Base-by-base conservation (phyloP, 2,888 invertebrate genomes). In the Epinotia ramella region DNA sequence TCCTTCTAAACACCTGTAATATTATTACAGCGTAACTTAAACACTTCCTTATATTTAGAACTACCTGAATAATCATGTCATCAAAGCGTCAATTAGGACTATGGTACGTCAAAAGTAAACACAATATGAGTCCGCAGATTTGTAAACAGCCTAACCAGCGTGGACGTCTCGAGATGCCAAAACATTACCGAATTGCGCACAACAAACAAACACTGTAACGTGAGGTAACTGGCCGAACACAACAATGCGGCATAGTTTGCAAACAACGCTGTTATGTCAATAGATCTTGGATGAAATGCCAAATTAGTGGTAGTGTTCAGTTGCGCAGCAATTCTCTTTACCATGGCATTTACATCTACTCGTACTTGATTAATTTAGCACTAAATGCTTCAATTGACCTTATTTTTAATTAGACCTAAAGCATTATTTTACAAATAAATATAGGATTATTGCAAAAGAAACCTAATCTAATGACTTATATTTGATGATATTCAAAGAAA, bases 201-300 rank as follows among this genome's bases (percentile, higher is more conserved):
- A 75, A 75, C 65, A 75, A 75, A 66, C 70, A 75, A 73, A 75
- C 75, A 75, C 40, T 57, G 72, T 57, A 65, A 24, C 62, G 60
- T 75, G 75, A 75, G 75, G 65, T 60, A 75, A 75, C 49, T 24
- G 40, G 74, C 13, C n/a, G 53, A 4, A 3, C 70, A 74, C 64
- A 75, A 75, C 75, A 75, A 75, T 75, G 75, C 70, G 49, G 69
- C 24, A 44, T 60, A 64, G 70, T 65, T 65, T 59, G 53, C 65
- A 75, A 75, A 75, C 75, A 74, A 57, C n/a, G 65, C 59, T 59
- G 59, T 59, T 75, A 62, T 75, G 75, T 66, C 75, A 70, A 75
- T 75, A 71, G 49, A 49, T 74, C 46, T 49, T 40, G n/a, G 46
- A 57, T 56, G 46, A n/a, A 24, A 67, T 74, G 46, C 66, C 56